phyloP scores from a whole-genome alignment of 2,113 vertebrate species.

The Podocnemis expansa region DNA sequence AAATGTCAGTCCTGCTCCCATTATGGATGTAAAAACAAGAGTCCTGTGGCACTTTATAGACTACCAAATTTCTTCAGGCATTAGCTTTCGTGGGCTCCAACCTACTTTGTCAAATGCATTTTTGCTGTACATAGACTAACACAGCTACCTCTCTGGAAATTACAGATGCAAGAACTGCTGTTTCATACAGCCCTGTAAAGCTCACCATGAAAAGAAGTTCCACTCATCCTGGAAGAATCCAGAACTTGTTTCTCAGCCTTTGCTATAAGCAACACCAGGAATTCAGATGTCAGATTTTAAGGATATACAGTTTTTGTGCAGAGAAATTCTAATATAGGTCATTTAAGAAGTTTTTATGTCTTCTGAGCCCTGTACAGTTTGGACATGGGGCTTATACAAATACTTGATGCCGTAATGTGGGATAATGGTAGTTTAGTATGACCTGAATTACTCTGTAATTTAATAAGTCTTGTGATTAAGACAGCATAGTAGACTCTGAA shows the following conservation, averaged over 20 bases:
- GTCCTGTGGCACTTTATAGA: too few relatives aligned
- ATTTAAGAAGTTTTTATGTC: neutral
- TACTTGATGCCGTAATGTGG: neutral
- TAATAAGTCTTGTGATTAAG: neutral
- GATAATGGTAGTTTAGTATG: neutral
- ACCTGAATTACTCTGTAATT: neutral
- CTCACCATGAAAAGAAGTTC: neutral
- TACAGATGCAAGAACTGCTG: neutral
- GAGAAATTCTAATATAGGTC: neutral
- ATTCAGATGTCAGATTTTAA: neutral
- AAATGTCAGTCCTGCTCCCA: neutral
- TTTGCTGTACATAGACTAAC: too few relatives aligned
- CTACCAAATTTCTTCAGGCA: too few relatives aligned
- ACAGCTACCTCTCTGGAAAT: too few relatives aligned
- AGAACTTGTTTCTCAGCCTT: neutral
- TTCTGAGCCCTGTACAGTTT: neutral
- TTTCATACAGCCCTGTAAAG: neutral
- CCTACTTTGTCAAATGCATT: too few relatives aligned
- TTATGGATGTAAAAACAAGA: neutral
- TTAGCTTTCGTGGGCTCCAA: too few relatives aligned
- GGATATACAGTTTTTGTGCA: neutral
- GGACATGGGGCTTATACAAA: neutral
- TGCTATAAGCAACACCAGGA: neutral
- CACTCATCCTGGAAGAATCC: neutral
- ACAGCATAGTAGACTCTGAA: fast-evolving